Evolutionary conservation across 2,797 vertebrate genomes (phyloP), one percentile per base, ranked within the genome.

Genomic region (Clamator glandarius): DNA sequence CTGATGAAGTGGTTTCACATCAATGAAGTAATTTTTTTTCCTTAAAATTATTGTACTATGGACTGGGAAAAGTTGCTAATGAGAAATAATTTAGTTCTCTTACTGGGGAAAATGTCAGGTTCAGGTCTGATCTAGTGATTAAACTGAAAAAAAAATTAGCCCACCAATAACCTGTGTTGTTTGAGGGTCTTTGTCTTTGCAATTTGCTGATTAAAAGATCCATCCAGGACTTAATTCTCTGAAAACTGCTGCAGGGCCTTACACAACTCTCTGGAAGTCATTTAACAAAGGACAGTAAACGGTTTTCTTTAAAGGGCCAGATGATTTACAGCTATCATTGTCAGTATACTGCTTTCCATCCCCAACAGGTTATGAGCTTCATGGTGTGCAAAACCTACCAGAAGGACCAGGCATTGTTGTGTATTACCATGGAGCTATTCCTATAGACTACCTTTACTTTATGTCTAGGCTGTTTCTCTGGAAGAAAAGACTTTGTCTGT

Each of bases 351-450:
- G 51, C 54, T 96, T 97, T 96, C 39, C 84, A 55, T 95, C 94
- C 90, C 24, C n/a, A 72, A 95, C 97, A 99, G 99, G 99, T 96
- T 99, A 99, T 96, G 99, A 99, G 97, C 97, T 99, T 94, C 98
- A 99, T 33, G 99, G 99, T 15, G 98, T 99, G 97, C 98, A 98
- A 96, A 99, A 99, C 97, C 98, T 99, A 89, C 99, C 99, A 7
- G 98, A 98, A 94, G 99, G 99, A 84, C 98, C 99, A 23, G 99
- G 98, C 21, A 98, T 99, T 92, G 98, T 99, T 46, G 99, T 99
- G 75, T 99, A 99, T 96, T 99, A 99, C 95, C 99, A 99, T 29
- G 99, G 99, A 95, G 99, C 99, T 73, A 98, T 99, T 97, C 99
- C 99, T 51, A 96, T 99, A 50, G 99, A 99, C 96, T 99, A 99